These are phyloP conservation scores for Cheilosia vulpina DNA, from an alignment of 2,888 invertebrate species.

Conservation along the genomic window DNA sequence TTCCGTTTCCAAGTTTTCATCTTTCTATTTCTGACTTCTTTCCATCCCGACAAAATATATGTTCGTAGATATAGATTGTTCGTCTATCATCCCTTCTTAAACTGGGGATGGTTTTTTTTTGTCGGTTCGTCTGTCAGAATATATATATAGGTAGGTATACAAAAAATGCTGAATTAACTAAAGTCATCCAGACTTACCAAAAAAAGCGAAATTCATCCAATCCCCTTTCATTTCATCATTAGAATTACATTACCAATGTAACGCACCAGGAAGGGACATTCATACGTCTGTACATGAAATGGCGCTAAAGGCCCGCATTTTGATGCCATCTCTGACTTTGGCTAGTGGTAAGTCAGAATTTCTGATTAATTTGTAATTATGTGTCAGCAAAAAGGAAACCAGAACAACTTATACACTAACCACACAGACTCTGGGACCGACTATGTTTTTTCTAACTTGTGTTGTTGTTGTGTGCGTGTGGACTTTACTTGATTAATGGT, in stretches of 20 bases:
- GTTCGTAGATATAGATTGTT: slow-evolving; percentile 24
- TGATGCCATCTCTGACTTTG: slow-evolving; percentile 50
- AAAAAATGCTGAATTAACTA: slow-evolving; percentile 58
- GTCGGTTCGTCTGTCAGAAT: neutral
- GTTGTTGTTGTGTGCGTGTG: slow-evolving; percentile 29
- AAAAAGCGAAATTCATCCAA: slow-evolving; percentile 28
- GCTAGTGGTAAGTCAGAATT: slow-evolving; percentile 50
- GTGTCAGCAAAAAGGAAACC: slow-evolving; percentile 70
- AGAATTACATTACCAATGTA: slow-evolving; percentile 55
- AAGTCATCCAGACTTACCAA: slow-evolving; percentile 34
- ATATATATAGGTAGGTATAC: neutral
- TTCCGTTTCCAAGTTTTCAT: slow-evolving; percentile 47
- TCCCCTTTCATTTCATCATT: slow-evolving; percentile 31
- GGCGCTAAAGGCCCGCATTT: slow-evolving; percentile 39
- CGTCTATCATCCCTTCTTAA: slow-evolving; percentile 53
- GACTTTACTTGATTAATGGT: slow-evolving; percentile 54
- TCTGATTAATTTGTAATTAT: slow-evolving; percentile 75
- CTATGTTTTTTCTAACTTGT: slow-evolving; percentile 12
- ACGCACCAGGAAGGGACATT: neutral
- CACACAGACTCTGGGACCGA: neutral
- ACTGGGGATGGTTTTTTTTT: slow-evolving; percentile 22
- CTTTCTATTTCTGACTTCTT: slow-evolving; percentile 16
- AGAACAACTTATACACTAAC: neutral
- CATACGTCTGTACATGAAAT: slow-evolving; percentile 1
- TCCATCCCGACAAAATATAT: neutral